Percentiles rank a stretch among this genome's conserved stretches.
Evolutionary conservation across 2,888 invertebrate genomes (phyloP).

Genomic region (Melitaea athalia): DNA sequence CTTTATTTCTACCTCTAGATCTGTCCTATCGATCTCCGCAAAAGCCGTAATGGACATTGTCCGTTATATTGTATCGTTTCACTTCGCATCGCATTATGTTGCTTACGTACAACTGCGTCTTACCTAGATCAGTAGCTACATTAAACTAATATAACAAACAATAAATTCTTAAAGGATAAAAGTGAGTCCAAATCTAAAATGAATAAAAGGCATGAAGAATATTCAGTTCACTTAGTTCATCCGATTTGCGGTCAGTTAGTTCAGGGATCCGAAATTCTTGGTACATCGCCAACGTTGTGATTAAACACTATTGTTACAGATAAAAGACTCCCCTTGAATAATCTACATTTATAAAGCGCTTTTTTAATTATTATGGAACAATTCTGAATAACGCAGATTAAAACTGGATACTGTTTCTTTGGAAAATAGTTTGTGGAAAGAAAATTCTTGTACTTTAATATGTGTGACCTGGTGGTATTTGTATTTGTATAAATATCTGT

Average conservation of each 20-base stretch:
- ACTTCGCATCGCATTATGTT: no score
- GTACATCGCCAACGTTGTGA: conserved; percentile 26
- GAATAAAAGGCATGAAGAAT: conserved; percentile 22
- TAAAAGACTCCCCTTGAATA: conserved; percentile 24
- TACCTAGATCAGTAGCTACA: background rate
- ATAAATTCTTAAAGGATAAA: background rate
- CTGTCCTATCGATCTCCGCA: no score
- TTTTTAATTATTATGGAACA: conserved; percentile 19
- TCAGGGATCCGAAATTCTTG: conserved; percentile 32
- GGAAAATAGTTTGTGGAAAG: no score
- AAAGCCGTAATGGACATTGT: no score
- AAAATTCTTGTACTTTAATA: no score
- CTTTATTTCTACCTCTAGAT: no score
- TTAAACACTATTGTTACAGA: conserved; percentile 35
- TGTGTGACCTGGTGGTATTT: no score
- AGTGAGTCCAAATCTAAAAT: background rate
- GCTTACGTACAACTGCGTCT: no score
- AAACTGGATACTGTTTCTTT: background rate
- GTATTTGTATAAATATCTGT: no score
- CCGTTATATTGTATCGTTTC: no score
- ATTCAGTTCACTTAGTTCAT: conserved; percentile 21
- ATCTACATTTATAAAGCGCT: conserved; percentile 21
- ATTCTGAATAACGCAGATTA: conserved; percentile 1
- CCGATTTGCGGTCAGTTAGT: conserved; percentile 35
- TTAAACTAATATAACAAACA: background rate